A percentile compares a stretch with the other conserved stretches of the same genome.
phyloP scores from a whole-genome alignment of 2,888 invertebrate species.

The Diarsia dahlii region DNA sequence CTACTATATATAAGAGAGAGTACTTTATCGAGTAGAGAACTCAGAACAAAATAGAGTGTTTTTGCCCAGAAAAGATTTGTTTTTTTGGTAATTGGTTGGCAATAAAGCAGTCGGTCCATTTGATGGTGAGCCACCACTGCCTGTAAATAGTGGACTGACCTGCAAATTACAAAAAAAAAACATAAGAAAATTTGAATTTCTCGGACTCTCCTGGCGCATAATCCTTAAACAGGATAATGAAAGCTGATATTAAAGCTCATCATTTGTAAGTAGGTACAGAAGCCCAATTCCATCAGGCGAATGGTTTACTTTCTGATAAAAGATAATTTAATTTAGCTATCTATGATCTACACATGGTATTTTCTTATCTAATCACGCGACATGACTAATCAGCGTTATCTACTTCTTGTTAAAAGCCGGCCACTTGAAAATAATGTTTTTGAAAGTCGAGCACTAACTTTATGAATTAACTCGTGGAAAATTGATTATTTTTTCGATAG shows the following conservation, averaged over 20 bases:
- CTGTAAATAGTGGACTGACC: no score
- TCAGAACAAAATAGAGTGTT: no score
- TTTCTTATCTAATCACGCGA: slow-evolving; percentile 34
- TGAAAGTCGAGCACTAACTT: slow-evolving; percentile 8
- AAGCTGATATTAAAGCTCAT: neutral
- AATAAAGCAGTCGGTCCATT: no score
- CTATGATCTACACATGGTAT: slow-evolving; percentile 9
- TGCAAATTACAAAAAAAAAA: neutral
- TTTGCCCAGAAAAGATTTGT: no score
- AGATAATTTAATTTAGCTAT: slow-evolving; percentile 17
- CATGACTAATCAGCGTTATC: slow-evolving; percentile 22
- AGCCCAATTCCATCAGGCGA: neutral
- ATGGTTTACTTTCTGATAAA: neutral
- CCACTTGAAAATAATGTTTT: slow-evolving; percentile 18
- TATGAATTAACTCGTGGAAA: slow-evolving; percentile 13
- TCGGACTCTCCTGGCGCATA: neutral
- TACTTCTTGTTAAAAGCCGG: slow-evolving; percentile 17
- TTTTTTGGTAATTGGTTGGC: no score
- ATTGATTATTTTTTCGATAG: no score
- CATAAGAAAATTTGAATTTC: neutral
- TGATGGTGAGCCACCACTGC: no score
- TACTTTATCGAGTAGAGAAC: no score
- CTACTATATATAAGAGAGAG: no score
- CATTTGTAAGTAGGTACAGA: neutral
- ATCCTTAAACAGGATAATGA: neutral